Conservation (phyloP, 2,888 invertebrate genomes). For the Diabrotica balteata region DNA sequence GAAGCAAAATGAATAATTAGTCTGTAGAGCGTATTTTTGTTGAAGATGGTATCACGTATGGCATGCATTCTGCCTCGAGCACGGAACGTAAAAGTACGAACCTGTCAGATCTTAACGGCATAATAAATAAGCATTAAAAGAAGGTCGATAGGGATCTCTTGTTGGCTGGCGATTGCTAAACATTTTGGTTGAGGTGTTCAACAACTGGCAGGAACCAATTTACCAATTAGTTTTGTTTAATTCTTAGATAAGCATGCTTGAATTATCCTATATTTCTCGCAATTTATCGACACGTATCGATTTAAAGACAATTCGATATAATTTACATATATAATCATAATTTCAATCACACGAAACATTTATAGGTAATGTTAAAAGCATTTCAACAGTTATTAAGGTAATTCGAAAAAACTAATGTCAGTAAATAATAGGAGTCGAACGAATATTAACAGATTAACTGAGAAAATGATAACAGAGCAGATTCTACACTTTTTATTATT, state of each 20-base stretch:
- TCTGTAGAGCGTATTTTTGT: slow-evolving; percentile 26
- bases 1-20: slow-evolving; percentile 41
- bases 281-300: too few relatives aligned
- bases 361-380: background rate
- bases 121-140: slow-evolving; percentile 39
- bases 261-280: too few relatives aligned
- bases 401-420: background rate
- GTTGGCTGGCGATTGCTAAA: slow-evolving; percentile 17
- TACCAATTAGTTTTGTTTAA: slow-evolving; percentile 15
- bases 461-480: too few relatives aligned
- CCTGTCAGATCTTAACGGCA: slow-evolving; percentile 37
- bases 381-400: background rate
- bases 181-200: slow-evolving; percentile 18
- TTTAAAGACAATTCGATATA: too few relatives aligned
- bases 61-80: slow-evolving; percentile 33
- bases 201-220: slow-evolving; percentile 12
- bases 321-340: background rate
- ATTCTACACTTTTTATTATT: too few relatives aligned
- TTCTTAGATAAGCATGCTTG: background rate
- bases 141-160: slow-evolving; percentile 30
- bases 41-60: slow-evolving; percentile 23
- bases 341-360: background rate
- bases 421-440: too few relatives aligned
- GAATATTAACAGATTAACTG: too few relatives aligned
- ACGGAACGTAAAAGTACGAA: slow-evolving; percentile 32